These are phyloP conservation scores for Zosterops japonicus DNA, from an alignment of 2,113 vertebrate species.

Conservation along the genomic window DNA sequence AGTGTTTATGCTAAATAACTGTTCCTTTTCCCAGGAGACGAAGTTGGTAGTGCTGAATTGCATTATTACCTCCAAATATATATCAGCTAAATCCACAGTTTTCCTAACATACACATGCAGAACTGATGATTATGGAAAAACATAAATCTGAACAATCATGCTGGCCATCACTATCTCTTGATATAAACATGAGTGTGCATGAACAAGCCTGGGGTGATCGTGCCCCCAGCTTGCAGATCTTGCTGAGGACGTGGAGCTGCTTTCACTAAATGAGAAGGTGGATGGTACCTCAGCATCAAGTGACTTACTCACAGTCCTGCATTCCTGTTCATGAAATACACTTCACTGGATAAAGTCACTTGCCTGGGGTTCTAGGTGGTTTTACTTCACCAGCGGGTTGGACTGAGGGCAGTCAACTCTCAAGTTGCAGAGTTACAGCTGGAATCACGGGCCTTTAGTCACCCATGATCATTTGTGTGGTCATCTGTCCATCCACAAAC, in stretches of 20 bases:
- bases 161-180: not conserved
- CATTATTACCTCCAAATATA: not conserved
- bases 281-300: not conserved
- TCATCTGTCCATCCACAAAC: not conserved
- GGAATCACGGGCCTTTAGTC: not conserved
- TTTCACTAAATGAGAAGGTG: not conserved
- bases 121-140: not conserved
- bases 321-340: not conserved
- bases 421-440: not conserved
- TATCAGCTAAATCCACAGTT: not conserved
- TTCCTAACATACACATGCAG: not conserved
- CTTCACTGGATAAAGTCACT: not conserved
- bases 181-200: fast-evolving
- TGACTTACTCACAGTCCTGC: not conserved
- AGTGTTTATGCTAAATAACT: not conserved
- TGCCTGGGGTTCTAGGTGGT: not conserved
- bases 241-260: not conserved
- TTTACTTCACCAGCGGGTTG: not conserved
- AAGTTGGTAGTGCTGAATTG: not conserved
- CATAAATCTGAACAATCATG: not conserved
- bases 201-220: not conserved
- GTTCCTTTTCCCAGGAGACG: not conserved
- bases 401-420: not conserved
- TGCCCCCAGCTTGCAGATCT: not conserved
- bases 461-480: not conserved